Evolutionary conservation across 2,797 vertebrate genomes (phyloP).

Genomic region (Molossus molossus): DNA sequence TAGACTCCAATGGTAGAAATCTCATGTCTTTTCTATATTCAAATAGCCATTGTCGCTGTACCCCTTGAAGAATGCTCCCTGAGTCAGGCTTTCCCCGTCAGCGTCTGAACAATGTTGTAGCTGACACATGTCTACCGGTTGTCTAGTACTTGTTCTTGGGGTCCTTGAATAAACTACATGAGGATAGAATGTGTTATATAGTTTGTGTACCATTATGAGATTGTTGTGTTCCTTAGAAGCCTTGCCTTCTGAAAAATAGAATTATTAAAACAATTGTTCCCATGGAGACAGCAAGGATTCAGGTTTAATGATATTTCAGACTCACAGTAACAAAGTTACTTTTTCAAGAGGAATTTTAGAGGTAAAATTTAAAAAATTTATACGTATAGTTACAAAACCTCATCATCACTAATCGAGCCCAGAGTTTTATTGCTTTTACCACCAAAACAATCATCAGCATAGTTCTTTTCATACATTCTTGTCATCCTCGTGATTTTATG

Average conservation of each 20-base stretch:
- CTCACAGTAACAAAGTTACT: not conserved
- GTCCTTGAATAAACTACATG: not conserved
- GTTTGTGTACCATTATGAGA: not conserved
- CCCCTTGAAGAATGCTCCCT: not conserved
- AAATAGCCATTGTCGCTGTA: not conserved
- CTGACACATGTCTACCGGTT: not conserved
- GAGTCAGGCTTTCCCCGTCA: not conserved
- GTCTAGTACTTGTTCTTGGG: not conserved
- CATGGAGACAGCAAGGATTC: not conserved
- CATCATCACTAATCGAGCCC: not conserved
- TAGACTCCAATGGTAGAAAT: not conserved
- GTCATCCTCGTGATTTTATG: not conserved
- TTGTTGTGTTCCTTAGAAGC: not conserved
- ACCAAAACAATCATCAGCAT: not conserved
- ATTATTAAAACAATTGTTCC: not conserved
- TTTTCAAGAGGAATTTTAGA: constrained; percentile 33
- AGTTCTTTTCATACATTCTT: not conserved
- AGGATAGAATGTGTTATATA: not conserved
- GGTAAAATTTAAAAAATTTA: not conserved
- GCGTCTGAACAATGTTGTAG: not conserved
- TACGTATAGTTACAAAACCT: not conserved
- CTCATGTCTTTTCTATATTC: not conserved
- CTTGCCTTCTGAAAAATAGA: not conserved
- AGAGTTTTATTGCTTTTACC: not conserved
- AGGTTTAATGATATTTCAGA: not conserved